These are phyloP conservation scores for Origma solitaria DNA, from an alignment of 2,113 vertebrate genomes.

Conservation along the genomic window DNA sequence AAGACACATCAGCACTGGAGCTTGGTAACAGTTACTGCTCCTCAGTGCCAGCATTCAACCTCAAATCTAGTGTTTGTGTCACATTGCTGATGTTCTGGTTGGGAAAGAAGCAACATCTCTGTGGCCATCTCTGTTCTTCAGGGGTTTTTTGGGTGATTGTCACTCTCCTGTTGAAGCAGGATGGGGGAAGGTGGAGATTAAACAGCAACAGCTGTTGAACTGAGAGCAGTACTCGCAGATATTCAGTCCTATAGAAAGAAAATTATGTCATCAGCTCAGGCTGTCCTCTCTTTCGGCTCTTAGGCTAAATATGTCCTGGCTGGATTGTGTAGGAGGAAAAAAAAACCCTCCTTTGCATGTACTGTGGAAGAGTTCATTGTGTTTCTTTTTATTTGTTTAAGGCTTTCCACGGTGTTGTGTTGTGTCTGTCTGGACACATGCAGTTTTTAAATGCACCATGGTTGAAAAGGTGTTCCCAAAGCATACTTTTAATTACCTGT, in stretches of 20 bases:
- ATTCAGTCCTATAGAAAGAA: neutral
- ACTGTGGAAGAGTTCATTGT: neutral
- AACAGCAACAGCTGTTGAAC: neutral
- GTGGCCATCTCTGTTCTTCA: neutral
- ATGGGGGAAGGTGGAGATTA: neutral
- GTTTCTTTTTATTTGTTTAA: neutral
- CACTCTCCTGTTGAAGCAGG: neutral
- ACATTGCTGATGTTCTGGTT: neutral
- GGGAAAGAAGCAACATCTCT: neutral
- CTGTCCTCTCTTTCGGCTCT: neutral
- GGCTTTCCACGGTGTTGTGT: neutral
- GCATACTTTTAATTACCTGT: neutral
- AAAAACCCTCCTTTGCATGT: neutral
- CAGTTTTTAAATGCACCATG: neutral
- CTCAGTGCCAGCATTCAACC: neutral
- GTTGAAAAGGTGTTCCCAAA: neutral
- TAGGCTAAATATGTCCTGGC: neutral
- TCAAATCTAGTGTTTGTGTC: neutral
- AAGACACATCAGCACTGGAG: neutral
- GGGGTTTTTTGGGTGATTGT: fast-evolving
- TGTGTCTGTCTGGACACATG: neutral
- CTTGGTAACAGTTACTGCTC: neutral
- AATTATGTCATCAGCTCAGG: neutral
- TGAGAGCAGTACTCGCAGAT: neutral
- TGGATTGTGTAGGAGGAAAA: neutral